Base-by-base conservation (phyloP, 2,797 vertebrate species). In the Neoniphon sammara region DNA sequence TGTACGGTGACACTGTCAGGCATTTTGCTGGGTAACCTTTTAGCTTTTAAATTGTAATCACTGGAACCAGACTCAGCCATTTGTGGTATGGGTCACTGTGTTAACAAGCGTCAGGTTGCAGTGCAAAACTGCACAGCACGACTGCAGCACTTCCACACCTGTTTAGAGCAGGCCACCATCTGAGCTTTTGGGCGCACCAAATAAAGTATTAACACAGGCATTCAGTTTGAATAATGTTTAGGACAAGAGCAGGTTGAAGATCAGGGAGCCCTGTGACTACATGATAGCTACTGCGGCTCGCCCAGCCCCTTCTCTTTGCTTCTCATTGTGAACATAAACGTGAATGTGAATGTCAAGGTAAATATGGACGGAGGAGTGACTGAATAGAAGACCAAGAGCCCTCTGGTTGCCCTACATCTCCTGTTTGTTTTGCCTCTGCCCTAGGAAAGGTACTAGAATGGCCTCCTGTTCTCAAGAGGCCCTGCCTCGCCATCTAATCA, bases 401-500 rank as follows among this genome's bases (percentile, higher is more conserved):
- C 89, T 87, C 84, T 49, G 69, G 67, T 81, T 72, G 80, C 54
- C 78, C 83, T 71, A 53, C 75, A 83, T 80, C 77, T 79, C 71
- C 85, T 85, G 86, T 90, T 91, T 90, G 87, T 87, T 92, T 90
- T 88, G 78, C 85, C 85, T 1, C 82, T 87, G 85, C 83, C 82
- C 82, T 90, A 66, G 77, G 74, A 87, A 83, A 66, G 39, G 75
- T 58, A 79, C 89, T 93, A 80, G 72, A 92, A 87, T 78, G 81
- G 82, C 80, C 83, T 88, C 84, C 82, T 79, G 78, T 75, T 84
- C 85, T 91, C 80, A 78, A 91, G 88, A 68, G 72, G 64, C 69
- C 66, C 65, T 72, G 68, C 73, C 83, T 82, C 66, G 66, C 79
- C 1, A 44, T 68, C 64, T 81, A 88, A 87, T 91, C 85, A 82